phyloP scores from a whole-genome alignment of 1,140 invertebrate species.

The Calosoma granatense region DNA sequence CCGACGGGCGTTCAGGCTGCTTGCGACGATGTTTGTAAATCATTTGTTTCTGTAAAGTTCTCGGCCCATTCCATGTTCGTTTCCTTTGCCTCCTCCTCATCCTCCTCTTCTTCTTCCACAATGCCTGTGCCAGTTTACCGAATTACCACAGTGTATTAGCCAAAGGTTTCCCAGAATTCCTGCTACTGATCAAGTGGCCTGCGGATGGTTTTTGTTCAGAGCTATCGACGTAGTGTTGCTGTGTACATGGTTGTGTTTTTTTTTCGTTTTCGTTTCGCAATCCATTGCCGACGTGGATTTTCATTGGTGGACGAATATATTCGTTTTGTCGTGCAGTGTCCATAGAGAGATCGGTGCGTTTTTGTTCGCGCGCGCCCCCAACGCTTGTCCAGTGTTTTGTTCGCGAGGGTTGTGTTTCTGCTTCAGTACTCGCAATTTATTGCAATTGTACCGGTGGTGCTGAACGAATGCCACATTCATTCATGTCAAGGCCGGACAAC shows the following conservation, averaged over 20 bases:
- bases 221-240: no score
- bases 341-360: no score
- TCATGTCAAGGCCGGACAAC: not conserved
- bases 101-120: not conserved
- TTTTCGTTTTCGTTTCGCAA: no score
- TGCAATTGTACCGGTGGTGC: not conserved
- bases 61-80: not conserved
- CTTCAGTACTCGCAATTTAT: not conserved
- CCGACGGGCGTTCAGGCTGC: not conserved
- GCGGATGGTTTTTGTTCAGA: no score
- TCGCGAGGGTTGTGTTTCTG: not conserved
- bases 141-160: not conserved
- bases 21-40: not conserved
- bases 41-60: not conserved
- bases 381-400: not conserved
- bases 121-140: not conserved
- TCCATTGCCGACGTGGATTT: no score
- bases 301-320: no score
- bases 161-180: not conserved
- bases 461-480: not conserved
- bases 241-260: no score
- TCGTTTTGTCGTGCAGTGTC: no score
- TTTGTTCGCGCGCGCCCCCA: not conserved
- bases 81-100: not conserved
- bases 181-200: not conserved